Evolutionary conservation across 30 jellyfish, hydroid and myxozoan genomes (phyloP).

Genomic region (Mastigias papua): DNA sequence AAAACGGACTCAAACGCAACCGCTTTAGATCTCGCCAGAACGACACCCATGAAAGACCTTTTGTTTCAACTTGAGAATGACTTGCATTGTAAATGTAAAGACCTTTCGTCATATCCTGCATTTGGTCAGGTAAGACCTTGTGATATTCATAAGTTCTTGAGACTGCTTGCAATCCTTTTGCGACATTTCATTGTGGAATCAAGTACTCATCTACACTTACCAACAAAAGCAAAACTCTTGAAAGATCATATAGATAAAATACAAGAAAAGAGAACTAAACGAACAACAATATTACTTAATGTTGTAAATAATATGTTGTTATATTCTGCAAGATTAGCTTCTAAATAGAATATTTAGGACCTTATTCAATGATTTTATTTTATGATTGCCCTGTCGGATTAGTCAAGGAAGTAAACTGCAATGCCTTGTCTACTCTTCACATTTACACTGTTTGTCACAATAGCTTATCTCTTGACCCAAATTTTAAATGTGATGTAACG

Average conservation of each 20-base stretch:
- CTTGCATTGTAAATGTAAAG: no score
- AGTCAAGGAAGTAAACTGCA: no score
- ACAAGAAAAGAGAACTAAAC: background rate
- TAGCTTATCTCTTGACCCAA: no score
- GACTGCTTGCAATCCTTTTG: background rate
- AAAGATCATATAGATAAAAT: background rate
- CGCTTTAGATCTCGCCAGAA: conserved; percentile 18
- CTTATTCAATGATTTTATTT: background rate
- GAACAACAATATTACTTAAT: background rate
- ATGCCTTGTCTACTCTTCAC: no score
- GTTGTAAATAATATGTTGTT: background rate
- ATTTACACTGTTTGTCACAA: no score
- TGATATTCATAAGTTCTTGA: background rate
- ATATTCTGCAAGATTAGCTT: background rate
- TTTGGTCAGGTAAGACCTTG: background rate
- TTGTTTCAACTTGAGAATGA: background rate
- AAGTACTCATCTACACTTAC: background rate
- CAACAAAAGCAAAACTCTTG: background rate
- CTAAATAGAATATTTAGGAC: background rate
- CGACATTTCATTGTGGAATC: background rate
- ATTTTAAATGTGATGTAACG: no score
- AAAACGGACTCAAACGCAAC: background rate
- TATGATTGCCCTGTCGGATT: background rate
- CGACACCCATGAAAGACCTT: conserved; percentile 1
- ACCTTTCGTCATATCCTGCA: background rate